Evolutionary conservation across 2,797 vertebrate species (phyloP), one percentile per base, ranked within the genome.

Genomic region (Rhinella marina): DNA sequence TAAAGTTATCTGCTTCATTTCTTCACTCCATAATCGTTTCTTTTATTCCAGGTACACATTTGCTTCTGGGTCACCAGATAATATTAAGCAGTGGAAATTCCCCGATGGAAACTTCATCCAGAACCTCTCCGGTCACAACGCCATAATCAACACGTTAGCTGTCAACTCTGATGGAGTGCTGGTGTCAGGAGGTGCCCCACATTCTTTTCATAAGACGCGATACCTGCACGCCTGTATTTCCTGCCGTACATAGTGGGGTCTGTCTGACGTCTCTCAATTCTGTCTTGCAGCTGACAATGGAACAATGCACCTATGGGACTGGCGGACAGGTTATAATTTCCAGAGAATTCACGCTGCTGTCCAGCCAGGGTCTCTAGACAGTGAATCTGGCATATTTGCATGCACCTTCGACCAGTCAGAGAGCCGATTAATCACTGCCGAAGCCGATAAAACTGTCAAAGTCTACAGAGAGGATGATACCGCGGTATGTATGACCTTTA

Each of bases 391-490:
- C 87, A 99, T 99, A 95, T 99, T 99, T 80, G 96, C 98, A 8
- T 98, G 98, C 90, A 86, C 96, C 73, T 99, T 99, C 88, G 98
- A 99, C 92, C 94, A 98, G 91, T 98, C 98, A 0, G 97, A 99
- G 91, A 98, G 97, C 93, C 93, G 97, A 68, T 92, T 99, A 92
- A 96, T 99, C 91, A 99, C 98, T 0, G 97, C 98, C 0, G 98
- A 99, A 95, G 98, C 98, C 0, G 98, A 99, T 94, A 99, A 99
- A 95, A 99, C 98, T 90, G 98, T 99, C 85, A 99, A 99, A 94
- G 97, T 99, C 0, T 99, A 99, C 94, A 97, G 95, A 93, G 98
- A 99, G 92, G 98, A 99, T 29, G 98, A 99, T 90, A 96, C 95
- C 0, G 98, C 98, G 41, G 98, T 99, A 94, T 92, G 96, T 93